Percentiles rank a stretch among this genome's conserved stretches.
These are phyloP conservation scores for Paedocypris sp. DNA, from an alignment of 2,113 vertebrate species.

Conservation along the genomic window DNA sequence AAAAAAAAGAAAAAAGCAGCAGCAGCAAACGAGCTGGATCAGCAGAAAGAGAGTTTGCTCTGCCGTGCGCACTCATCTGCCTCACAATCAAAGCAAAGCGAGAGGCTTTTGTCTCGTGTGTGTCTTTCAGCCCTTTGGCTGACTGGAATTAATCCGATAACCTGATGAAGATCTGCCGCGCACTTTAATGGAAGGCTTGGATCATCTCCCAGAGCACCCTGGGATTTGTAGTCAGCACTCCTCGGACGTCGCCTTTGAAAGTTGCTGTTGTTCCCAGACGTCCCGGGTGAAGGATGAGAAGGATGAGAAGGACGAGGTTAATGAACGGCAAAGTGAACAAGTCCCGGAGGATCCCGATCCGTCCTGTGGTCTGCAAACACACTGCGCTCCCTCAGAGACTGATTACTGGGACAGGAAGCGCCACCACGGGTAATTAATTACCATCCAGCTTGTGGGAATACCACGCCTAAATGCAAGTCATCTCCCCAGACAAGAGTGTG, in stretches of 20 bases:
- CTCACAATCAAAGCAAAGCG: slow-evolving; percentile 25
- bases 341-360: slow-evolving; percentile 4
- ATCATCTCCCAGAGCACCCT: slow-evolving; percentile 39
- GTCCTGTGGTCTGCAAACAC: background rate
- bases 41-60: slow-evolving; percentile 17
- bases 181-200: slow-evolving; percentile 38
- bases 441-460: slow-evolving; percentile 70
- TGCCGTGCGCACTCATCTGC: too few species aligned
- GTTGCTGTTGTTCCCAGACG: slow-evolving; percentile 35
- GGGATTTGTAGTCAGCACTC: slow-evolving; percentile 54
- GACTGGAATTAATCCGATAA: slow-evolving; percentile 46
- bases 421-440: slow-evolving; percentile 81
- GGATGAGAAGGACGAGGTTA: slow-evolving; percentile 50
- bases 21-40: too few species aligned
- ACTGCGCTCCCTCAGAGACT: slow-evolving; percentile 7
- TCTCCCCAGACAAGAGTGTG: slow-evolving; percentile 35
- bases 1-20: too few species aligned
- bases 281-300: background rate
- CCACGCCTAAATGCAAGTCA: slow-evolving; percentile 59
- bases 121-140: slow-evolving; percentile 24
- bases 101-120: slow-evolving; percentile 38
- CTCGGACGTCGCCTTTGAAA: slow-evolving; percentile 46
- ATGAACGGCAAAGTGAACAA: slow-evolving; percentile 37
- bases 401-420: slow-evolving; percentile 45
- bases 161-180: slow-evolving; percentile 33